Evolutionary conservation across 2,888 invertebrate species (phyloP).

Genomic region (Anoncus sp.): DNA sequence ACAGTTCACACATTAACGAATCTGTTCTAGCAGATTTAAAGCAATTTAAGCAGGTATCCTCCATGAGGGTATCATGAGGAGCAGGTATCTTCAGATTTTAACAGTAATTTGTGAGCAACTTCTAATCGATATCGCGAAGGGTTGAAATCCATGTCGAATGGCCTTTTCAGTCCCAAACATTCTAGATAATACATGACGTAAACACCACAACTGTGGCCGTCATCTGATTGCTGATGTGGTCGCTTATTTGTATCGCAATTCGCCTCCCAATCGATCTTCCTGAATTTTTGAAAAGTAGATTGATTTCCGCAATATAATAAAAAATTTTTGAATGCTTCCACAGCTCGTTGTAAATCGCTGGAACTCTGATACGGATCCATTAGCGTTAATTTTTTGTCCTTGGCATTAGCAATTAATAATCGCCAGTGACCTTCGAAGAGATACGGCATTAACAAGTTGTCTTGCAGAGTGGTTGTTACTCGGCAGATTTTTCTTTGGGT

Average conservation of each 20-base stretch:
- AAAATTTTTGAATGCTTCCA: conserved; percentile 46
- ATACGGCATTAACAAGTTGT: conserved; percentile 47
- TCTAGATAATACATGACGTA: conserved; percentile 50
- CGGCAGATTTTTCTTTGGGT: neutral
- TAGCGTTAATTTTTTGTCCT: conserved; percentile 13
- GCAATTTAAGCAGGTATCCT: conserved; percentile 37
- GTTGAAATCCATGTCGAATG: conserved; percentile 17
- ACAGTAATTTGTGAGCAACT: conserved; percentile 27
- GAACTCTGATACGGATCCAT: conserved; percentile 43
- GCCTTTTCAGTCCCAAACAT: conserved; percentile 16
- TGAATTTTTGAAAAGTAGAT: conserved; percentile 8
- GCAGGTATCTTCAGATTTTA: conserved; percentile 25
- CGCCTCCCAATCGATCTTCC: neutral
- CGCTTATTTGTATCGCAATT: neutral
- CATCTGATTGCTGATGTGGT: conserved; percentile 25
- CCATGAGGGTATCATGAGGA: no score
- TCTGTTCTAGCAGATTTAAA: no score
- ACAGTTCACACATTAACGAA: no score
- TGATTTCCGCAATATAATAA: conserved; percentile 1
- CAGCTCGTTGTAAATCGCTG: conserved; percentile 31
- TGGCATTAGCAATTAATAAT: conserved; percentile 21
- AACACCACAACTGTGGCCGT: conserved; percentile 37
- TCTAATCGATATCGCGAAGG: conserved; percentile 6
- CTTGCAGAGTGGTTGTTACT: neutral
- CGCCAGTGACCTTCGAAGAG: conserved; percentile 41